These are phyloP conservation scores for Orthosia cruda DNA, from an alignment of 2,888 invertebrate genomes.

Conservation along the genomic window DNA sequence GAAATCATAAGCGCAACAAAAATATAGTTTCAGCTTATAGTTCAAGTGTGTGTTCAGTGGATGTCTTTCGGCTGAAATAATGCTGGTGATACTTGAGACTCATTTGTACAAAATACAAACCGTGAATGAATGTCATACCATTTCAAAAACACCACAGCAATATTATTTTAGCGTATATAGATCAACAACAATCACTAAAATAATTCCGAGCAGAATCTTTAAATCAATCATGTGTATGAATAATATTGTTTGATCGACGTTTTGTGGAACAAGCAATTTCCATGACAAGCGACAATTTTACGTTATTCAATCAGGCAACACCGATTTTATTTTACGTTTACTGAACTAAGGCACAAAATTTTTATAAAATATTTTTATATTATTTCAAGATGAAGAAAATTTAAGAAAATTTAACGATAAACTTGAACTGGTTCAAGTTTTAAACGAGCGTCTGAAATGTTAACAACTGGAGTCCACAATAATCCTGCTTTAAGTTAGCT, in stretches of 20 bases:
- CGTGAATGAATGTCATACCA: background rate
- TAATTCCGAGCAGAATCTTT: slow-evolving; percentile 37
- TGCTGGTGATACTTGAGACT: background rate
- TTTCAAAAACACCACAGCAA: background rate
- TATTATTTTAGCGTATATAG: background rate
- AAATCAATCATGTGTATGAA: slow-evolving; percentile 49
- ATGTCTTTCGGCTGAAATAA: too few relatives aligned
- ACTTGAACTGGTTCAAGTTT: background rate
- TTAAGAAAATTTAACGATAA: background rate
- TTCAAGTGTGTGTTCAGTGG: too few relatives aligned
- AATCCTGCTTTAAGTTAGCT: background rate
- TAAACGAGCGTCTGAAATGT: background rate
- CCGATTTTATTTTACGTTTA: slow-evolving; percentile 51
- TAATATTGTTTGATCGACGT: slow-evolving; percentile 47
- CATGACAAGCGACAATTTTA: slow-evolving; percentile 67
- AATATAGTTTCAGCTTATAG: too few relatives aligned
- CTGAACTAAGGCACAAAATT: slow-evolving; percentile 31
- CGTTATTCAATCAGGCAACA: slow-evolving; percentile 57
- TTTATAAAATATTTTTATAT: slow-evolving; percentile 28
- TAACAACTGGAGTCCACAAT: background rate
- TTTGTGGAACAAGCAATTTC: slow-evolving; percentile 53
- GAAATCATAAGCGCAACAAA: too few relatives aligned
- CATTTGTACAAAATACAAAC: background rate
- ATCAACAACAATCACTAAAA: slow-evolving; percentile 34
- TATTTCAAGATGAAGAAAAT: slow-evolving; percentile 29